phyloP scores from a whole-genome alignment of 2,797 vertebrate genomes.

The Bothrops alternatus region DNA sequence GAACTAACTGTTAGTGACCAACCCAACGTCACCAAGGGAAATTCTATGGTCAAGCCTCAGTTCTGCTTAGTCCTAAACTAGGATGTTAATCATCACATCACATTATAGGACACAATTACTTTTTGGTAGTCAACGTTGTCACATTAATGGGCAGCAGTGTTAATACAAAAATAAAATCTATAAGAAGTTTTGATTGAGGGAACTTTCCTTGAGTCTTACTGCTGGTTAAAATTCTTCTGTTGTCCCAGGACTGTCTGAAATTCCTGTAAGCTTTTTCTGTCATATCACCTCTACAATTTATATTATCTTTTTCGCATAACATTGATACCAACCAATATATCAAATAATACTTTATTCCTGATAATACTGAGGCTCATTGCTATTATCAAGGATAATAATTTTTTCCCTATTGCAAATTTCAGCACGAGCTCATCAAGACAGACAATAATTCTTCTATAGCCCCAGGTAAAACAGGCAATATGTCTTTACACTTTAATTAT shows the following conservation, averaged over 20 bases:
- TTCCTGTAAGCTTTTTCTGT: not conserved
- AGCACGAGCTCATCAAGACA: not conserved
- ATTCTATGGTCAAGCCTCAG: not conserved
- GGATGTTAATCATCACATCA: not conserved
- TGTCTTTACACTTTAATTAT: not conserved
- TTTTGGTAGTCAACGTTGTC: not conserved
- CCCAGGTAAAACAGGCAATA: not conserved
- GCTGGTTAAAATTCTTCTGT: not conserved
- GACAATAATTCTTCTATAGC: not conserved
- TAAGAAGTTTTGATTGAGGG: not conserved
- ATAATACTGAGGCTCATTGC: not conserved
- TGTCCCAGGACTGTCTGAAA: not conserved
- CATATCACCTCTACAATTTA: not conserved
- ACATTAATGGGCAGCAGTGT: not conserved
- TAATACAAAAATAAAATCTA: not conserved
- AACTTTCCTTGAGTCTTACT: not conserved
- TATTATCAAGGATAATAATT: not conserved
- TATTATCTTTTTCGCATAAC: not conserved
- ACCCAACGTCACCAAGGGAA: not conserved
- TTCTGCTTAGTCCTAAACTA: too few relatives aligned
- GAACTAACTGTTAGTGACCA: not conserved
- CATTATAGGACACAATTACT: not conserved
- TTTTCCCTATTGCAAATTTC: not conserved
- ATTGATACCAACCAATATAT: not conserved
- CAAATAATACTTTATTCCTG: not conserved